phyloP scores from a whole-genome alignment of 2,113 vertebrate species.

The Hippocampus barbouri region DNA sequence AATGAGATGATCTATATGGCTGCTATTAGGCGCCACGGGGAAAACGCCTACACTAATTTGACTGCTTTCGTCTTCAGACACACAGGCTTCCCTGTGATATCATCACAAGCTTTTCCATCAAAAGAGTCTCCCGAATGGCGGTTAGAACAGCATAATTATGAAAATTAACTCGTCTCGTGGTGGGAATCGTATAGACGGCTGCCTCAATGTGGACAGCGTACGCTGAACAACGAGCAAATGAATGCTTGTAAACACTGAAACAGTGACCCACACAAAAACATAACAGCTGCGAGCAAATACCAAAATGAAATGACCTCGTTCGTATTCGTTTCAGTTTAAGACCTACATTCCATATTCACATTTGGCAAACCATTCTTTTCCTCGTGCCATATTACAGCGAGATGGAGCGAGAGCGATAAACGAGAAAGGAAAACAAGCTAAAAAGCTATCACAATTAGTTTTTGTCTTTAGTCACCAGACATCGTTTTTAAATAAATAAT shows the following conservation, averaged over 20 bases:
- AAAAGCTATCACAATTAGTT: constrained; percentile 89
- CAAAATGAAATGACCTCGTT: constrained; percentile 1
- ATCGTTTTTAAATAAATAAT: constrained; percentile 97
- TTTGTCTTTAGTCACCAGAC: constrained; percentile 96
- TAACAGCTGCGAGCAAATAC: constrained; percentile 11
- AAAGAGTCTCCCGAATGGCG: constrained; percentile 57
- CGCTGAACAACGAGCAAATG: constrained; percentile 1
- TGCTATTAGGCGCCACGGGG: constrained; percentile 57
- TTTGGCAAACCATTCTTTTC: constrained; percentile 66
- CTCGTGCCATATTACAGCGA: constrained; percentile 62
- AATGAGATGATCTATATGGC: constrained; percentile 52
- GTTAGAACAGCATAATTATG: constrained; percentile 27
- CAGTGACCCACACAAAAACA: constrained; percentile 10
- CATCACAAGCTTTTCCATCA: constrained; percentile 53
- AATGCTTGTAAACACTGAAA: constrained; percentile 14
- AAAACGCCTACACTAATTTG: constrained; percentile 60
- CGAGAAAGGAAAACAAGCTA: constrained; percentile 77
- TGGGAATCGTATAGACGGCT: constrained; percentile 16
- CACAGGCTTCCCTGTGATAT: constrained; percentile 56
- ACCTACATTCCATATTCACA: constrained; percentile 25
- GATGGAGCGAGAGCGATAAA: constrained; percentile 51
- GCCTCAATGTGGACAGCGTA: constrained; percentile 8
- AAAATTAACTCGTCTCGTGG: constrained; percentile 34
- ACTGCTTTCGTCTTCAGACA: constrained; percentile 57
- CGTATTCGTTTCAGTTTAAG: constrained; percentile 8